phyloP scores from a whole-genome alignment of 2,113 vertebrate genomes.

The Bos javanicus region DNA sequence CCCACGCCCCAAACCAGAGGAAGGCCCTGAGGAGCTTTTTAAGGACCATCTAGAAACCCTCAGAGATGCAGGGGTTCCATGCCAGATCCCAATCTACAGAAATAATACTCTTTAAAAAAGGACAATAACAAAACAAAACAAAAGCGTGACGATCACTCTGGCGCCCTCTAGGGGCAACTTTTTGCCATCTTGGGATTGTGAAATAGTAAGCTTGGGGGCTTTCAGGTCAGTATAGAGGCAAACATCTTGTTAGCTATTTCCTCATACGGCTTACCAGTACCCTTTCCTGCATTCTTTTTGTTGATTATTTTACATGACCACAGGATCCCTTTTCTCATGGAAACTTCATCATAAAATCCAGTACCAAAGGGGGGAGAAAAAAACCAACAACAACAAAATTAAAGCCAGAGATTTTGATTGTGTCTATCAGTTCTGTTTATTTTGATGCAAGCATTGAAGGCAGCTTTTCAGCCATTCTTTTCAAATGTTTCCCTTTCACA shows the following conservation, averaged over 20 bases:
- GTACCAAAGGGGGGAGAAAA: background rate
- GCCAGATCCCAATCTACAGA: background rate
- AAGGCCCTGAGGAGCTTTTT: constrained; percentile 21
- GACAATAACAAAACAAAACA: background rate
- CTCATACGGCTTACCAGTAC: constrained; percentile 60
- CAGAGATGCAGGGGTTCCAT: background rate
- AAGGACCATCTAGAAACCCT: constrained; percentile 44
- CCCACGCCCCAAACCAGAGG: constrained; percentile 32
- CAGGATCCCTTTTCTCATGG: constrained; percentile 72
- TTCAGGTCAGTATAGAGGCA: constrained; percentile 14
- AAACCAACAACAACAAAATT: constrained; percentile 53
- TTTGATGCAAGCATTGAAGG: constrained; percentile 48
- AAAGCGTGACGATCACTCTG: background rate
- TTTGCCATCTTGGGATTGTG: background rate
- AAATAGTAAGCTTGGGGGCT: background rate
- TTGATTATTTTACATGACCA: constrained; percentile 72
- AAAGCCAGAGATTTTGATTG: constrained; percentile 62
- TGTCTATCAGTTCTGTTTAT: constrained; percentile 64
- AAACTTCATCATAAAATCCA: constrained; percentile 69
- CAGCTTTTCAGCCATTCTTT: background rate
- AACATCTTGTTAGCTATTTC: constrained; percentile 62
- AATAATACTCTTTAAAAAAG: background rate
- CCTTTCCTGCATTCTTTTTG: constrained; percentile 53
- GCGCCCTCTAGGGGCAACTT: constrained; percentile 45
- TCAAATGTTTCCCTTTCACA: background rate